phyloP scores from a whole-genome alignment of 2,113 vertebrate species.

The Lagopus leucura region DNA sequence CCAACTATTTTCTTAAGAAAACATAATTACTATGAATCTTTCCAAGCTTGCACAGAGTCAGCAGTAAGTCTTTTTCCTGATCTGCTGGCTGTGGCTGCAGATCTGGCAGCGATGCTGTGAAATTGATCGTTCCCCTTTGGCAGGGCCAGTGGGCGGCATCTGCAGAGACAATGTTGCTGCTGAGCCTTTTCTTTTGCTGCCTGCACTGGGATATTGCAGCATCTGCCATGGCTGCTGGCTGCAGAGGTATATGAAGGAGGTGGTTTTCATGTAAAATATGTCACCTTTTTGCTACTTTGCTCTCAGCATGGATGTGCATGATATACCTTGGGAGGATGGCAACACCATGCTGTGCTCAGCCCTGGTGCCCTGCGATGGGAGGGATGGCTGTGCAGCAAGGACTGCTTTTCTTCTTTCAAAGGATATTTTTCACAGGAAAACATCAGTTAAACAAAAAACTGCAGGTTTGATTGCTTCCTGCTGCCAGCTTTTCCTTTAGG shows the following conservation, averaged over 20 bases:
- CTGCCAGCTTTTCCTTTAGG: neutral
- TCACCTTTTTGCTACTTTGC: neutral
- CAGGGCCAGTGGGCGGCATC: neutral
- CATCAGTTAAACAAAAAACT: neutral
- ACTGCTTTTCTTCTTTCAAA: neutral
- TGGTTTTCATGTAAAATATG: neutral
- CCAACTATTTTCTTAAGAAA: constrained; percentile 15
- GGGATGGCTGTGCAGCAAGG: neutral
- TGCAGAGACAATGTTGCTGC: constrained; percentile 19
- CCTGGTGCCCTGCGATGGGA: neutral
- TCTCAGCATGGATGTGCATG: neutral
- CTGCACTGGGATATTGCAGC: neutral
- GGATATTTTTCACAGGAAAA: neutral
- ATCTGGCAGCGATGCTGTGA: constrained; percentile 3
- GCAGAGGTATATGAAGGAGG: neutral
- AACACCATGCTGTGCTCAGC: neutral
- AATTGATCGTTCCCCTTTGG: constrained; percentile 26
- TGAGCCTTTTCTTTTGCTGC: neutral
- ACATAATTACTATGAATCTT: neutral
- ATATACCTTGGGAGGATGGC: neutral
- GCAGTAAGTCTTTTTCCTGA: neutral
- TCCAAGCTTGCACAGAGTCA: neutral
- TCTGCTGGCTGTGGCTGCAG: neutral
- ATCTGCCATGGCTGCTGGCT: neutral
- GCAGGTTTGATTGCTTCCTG: constrained; percentile 5